Evolutionary conservation across 2,113 vertebrate species (phyloP), one percentile per base, ranked within the genome.

Genomic region (Ochotona princeps): DNA sequence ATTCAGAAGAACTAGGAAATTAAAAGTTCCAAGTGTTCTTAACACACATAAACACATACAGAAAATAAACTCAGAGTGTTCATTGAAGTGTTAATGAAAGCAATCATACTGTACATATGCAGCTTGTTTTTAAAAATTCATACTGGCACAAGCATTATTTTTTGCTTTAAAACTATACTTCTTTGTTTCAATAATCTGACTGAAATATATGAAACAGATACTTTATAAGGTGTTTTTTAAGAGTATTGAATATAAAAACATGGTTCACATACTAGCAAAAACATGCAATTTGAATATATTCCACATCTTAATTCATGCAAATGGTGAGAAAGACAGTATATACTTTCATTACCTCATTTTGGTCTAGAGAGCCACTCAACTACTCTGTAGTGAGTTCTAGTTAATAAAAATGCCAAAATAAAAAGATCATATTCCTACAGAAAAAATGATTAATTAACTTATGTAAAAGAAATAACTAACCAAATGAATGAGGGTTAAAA

Each of bases 311-410:
- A 94, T 72, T 96, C 98, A 98, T 98, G 98, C 98, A 98, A 93
- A 97, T 96, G 95, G 92, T 97, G 95, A 70, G 72, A 95, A 11
- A 96, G 97, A 98, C 98, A 98, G 97, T 98, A 98, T 98, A 98
- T 98, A 98, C 98, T 98, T 98, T 98, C 95, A 97, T 94, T 95
- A 97, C 96, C 97, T 97, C 90, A 97, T 95, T 96, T 96, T 86
- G 95, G 65, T 69, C 65, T 96, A 97, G 57, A 57, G 74, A 94
- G 76, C 65, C 66, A 95, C n/a, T 93, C 57, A 95, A 2, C 91
- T 96, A 74, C 54, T 94, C 95, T 94, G 63, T 21, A 26, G 94
- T 91, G 75, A 69, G 92, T 78, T 90, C 32, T 89, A 49, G 28
- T 90, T 60, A 81, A 86, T 87, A 84, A 95, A 57, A 95, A 80